These are phyloP conservation scores for Melinaea marsaeus DNA, from an alignment of 2,888 invertebrate species.

Conservation along the genomic window DNA sequence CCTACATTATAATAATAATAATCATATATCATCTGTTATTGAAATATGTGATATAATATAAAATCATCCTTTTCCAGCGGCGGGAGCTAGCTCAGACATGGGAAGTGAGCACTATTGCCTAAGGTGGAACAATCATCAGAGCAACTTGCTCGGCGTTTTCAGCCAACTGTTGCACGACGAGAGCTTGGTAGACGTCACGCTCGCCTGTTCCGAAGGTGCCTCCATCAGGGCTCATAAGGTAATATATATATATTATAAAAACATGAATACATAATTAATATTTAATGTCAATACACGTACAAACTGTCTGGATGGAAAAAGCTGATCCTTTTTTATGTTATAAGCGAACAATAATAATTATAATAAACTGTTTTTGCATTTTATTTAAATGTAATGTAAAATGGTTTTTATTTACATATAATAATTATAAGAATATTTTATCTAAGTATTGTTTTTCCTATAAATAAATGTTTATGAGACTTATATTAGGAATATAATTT, in stretches of 20 bases:
- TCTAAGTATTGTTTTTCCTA: too few relatives aligned
- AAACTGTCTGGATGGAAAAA: too few relatives aligned
- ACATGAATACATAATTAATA: too few relatives aligned
- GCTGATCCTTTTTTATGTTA: too few relatives aligned
- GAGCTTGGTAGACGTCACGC: constrained; percentile 96
- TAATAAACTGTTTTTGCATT: too few relatives aligned
- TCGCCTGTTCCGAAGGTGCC: constrained; percentile 97
- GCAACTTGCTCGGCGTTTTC: constrained; percentile 97
- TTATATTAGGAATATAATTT: neutral
- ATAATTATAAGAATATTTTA: too few relatives aligned
- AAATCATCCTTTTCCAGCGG: constrained; percentile 61
- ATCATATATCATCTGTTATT: too few relatives aligned
- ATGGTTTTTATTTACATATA: too few relatives aligned
- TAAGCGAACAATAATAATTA: too few relatives aligned
- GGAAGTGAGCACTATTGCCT: constrained; percentile 99
- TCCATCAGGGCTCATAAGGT: constrained; percentile 95
- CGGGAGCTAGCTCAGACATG: constrained; percentile 95
- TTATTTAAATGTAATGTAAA: too few relatives aligned
- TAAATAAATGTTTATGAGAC: neutral
- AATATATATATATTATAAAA: neutral
- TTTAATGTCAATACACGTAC: too few relatives aligned
- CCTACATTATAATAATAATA: too few relatives aligned
- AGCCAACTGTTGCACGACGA: constrained; percentile 97
- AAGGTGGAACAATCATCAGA: constrained; percentile 99
- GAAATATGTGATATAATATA: neutral